Conservation (phyloP, 2,888 invertebrate genomes). For the Macrosoma leucophasiata region DNA sequence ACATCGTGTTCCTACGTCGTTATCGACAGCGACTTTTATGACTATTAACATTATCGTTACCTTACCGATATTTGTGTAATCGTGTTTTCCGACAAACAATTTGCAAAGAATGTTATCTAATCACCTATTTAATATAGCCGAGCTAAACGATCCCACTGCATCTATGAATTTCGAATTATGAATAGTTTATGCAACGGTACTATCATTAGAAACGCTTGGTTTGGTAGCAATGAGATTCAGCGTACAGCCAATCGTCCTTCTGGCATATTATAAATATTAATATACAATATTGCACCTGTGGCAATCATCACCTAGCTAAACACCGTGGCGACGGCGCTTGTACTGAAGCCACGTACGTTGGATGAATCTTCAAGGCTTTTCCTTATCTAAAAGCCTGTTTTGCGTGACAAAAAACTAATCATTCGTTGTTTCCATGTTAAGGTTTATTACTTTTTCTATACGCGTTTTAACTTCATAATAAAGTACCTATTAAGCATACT, state of each 20-base stretch:
- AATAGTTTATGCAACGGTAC: too few species aligned
- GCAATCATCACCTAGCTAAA: not conserved
- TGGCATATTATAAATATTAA: too few species aligned
- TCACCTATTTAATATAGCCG: too few species aligned
- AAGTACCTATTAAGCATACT: too few species aligned
- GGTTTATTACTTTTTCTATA: too few species aligned
- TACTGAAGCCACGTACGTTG: constrained; percentile 21
- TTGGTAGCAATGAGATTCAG: too few species aligned
- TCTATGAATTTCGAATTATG: too few species aligned
- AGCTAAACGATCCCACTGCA: too few species aligned
- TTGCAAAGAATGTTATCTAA: constrained; percentile 25
- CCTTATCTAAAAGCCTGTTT: constrained; percentile 34
- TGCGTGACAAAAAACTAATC: constrained; percentile 26
- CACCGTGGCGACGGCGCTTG: constrained; percentile 1
- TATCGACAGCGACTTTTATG: constrained; percentile 25
- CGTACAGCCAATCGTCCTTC: constrained; percentile 2
- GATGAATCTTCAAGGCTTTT: constrained; percentile 41
- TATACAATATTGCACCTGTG: too few species aligned
- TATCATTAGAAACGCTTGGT: too few species aligned
- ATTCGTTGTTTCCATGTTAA: constrained; percentile 17
- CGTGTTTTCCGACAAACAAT: constrained; percentile 5
- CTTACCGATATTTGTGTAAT: constrained; percentile 22
- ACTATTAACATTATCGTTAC: constrained; percentile 14
- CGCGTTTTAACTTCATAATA: too few species aligned
- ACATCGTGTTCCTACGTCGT: constrained; percentile 21